These are phyloP conservation scores for Fringilla coelebs DNA, from an alignment of 2,797 vertebrate species.

Conservation along the genomic window DNA sequence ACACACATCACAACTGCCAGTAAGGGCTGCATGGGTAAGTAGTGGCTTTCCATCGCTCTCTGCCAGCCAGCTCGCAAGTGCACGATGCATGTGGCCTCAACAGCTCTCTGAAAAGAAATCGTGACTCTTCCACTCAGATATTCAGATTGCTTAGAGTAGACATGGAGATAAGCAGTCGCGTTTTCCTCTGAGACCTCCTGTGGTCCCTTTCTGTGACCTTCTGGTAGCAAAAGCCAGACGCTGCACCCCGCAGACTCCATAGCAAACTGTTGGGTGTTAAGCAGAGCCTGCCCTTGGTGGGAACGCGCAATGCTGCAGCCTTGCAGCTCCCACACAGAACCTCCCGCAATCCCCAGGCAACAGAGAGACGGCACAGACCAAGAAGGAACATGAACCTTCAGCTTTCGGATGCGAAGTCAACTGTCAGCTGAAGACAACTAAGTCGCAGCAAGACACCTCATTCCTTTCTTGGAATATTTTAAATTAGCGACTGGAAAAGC, in stretches of 20 bases:
- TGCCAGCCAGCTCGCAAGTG: neutral
- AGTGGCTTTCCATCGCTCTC: neutral
- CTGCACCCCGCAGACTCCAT: neutral
- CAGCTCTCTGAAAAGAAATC: neutral
- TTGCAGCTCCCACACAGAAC: neutral
- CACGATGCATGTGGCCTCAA: neutral
- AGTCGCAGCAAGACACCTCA: neutral
- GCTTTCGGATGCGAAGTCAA: neutral
- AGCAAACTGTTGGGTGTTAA: neutral
- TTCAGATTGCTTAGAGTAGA: neutral
- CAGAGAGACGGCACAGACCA: neutral
- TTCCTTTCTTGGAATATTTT: neutral
- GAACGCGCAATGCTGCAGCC: neutral
- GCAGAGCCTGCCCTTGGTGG: neutral
- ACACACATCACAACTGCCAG: neutral
- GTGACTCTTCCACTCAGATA: neutral
- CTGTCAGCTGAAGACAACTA: neutral
- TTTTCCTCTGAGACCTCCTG: neutral
- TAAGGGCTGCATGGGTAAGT: neutral
- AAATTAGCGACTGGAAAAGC: neutral
- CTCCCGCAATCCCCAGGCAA: neutral
- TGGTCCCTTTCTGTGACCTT: neutral
- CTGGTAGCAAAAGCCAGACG: neutral
- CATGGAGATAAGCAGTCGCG: rapidly evolving
- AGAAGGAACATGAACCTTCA: neutral